Evolutionary conservation across 23 tunicate species (phyloP).

Genomic region (Aplidium turbinatum): DNA sequence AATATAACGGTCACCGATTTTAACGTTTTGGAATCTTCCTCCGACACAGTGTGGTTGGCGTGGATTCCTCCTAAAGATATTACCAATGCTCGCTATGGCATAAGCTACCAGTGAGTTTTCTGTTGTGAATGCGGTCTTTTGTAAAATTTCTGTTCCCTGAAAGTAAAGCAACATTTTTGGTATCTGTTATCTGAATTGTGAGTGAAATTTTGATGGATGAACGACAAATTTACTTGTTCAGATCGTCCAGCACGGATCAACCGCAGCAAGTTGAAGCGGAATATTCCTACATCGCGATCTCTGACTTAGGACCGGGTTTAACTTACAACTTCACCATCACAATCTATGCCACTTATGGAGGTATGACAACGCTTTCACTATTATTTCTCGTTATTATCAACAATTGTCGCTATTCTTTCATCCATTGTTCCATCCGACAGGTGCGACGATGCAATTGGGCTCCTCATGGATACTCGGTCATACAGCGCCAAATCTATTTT

Average conservation of each 20-base stretch:
- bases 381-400: too few relatives aligned
- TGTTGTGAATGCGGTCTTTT: neutral
- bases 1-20: slow-evolving; percentile 51
- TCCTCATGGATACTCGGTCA: slow-evolving; percentile 12
- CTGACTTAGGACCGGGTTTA: slow-evolving; percentile 32
- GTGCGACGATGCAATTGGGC: slow-evolving; percentile 3
- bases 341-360: slow-evolving; percentile 13
- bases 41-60: slow-evolving; percentile 62
- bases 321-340: slow-evolving; percentile 73
- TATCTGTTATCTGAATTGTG: too few relatives aligned
- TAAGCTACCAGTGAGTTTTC: slow-evolving; percentile 46
- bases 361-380: too few relatives aligned
- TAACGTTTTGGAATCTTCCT: slow-evolving; percentile 49
- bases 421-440: too few relatives aligned
- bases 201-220: too few relatives aligned
- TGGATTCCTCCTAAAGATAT: slow-evolving; percentile 60
- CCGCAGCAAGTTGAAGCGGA: slow-evolving; percentile 27
- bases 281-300: neutral
- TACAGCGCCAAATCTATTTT: slow-evolving; percentile 24
- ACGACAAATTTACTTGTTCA: too few relatives aligned
- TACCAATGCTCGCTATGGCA: slow-evolving; percentile 32
- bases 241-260: neutral
- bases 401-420: too few relatives aligned
- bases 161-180: too few relatives aligned
- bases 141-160: too few relatives aligned